Base-by-base conservation (phyloP, 1,140 invertebrate species). In the Helicoverpa zea region DNA sequence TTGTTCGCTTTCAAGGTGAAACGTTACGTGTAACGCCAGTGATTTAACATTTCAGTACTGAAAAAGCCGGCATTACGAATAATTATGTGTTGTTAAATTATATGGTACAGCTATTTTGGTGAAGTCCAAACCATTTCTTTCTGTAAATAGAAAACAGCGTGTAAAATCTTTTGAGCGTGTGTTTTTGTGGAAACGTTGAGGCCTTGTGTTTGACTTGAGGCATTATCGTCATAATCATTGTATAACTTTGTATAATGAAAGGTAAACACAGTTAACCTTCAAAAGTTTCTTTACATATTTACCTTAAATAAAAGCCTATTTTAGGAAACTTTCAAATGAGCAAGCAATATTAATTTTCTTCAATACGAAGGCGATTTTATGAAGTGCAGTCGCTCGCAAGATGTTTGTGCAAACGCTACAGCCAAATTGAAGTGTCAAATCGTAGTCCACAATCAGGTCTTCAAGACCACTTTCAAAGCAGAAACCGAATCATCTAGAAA, bases 361-460 rank as follows among this genome's bases (percentile, higher is more conserved):
- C 23, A 29, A 61, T 30, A 59, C 58, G 29, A 59, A 29, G 18
- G 58, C 58, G 10, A 49, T 49, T 49, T 68, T 16, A 18, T 54
- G 0, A 52, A 52, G 49, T 54, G 52, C 49, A 72, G n/a, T 58
- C 30, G n/a, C 7, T 30, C 7, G 30, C 18, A 11, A 56, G 70
- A 73, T 73, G 52, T 73, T 73, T 58, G 70, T 76, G 14, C 3
- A 66, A 75, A 29, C 18, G 79, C 49, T 49, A 49, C 43, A 14
- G 58, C 47, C 63, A 56, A 58, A 63, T 76, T 61, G 14, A 35
- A 81, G 73, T 81, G 74, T 73, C 73, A 72, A 78, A 81, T 81
- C 74, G 73, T 78, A 63, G 72, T 81, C 75, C 58, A n/a, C 58
- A 64, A 18, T 68, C 59, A 54, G 66, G 51, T 51, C 11, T 54